phyloP scores from a whole-genome alignment of 2,888 invertebrate species.

The Byasa hedistus region DNA sequence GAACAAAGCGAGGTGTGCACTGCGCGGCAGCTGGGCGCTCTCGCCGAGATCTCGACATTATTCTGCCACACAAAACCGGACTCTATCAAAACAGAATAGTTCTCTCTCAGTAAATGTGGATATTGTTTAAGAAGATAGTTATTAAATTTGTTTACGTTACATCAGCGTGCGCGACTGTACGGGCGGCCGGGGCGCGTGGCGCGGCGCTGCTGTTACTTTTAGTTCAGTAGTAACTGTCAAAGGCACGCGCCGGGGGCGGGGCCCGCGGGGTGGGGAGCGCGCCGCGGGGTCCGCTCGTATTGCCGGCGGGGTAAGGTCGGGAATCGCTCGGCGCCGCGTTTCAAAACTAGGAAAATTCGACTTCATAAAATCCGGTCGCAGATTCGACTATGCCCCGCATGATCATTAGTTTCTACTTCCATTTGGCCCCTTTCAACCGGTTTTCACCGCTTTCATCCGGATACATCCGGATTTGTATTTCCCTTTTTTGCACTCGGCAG shows the following conservation, averaged over 20 bases:
- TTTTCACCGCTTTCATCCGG: constrained; percentile 51
- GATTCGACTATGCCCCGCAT: constrained; percentile 35
- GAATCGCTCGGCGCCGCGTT: constrained; percentile 33
- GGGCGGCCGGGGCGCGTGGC: constrained; percentile 32
- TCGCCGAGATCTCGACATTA: constrained; percentile 16
- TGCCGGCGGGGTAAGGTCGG: constrained; percentile 22
- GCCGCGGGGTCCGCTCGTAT: constrained; percentile 31
- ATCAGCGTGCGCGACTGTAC: too few species aligned
- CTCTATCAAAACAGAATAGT: constrained; percentile 4
- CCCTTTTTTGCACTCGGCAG: constrained; percentile 25
- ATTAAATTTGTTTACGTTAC: constrained; percentile 49
- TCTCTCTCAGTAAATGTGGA: constrained; percentile 23
- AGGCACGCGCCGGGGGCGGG: constrained; percentile 44
- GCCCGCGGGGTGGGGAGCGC: constrained; percentile 28
- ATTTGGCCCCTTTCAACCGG: constrained; percentile 47
- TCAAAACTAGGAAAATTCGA: constrained; percentile 28
- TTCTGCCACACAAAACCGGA: constrained; percentile 20
- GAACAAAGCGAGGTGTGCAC: too few species aligned
- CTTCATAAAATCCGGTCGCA: constrained; percentile 33
- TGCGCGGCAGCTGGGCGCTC: neutral
- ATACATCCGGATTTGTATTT: constrained; percentile 48
- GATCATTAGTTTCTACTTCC: constrained; percentile 58
- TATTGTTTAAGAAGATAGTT: constrained; percentile 40
- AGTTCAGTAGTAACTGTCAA: constrained; percentile 49
- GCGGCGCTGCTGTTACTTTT: constrained; percentile 35